Evolutionary conservation across 2,113 vertebrate genomes (phyloP).

Genomic region (Puntigrus tetrazona): DNA sequence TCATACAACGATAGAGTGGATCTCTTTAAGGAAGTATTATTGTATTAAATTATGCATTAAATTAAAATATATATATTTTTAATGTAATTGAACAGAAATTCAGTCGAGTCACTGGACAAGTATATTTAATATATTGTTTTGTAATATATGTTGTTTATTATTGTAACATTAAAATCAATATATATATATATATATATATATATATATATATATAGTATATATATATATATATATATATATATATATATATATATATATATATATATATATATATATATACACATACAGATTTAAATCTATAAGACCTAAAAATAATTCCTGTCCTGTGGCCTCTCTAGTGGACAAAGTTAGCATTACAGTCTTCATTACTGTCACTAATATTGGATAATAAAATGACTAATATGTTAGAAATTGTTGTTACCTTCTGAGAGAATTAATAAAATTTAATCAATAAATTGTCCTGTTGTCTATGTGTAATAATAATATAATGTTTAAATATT

Average conservation of each 20-base stretch:
- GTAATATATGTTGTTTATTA: no score
- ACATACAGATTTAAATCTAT: no score
- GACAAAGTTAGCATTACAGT: background rate
- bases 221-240: no score
- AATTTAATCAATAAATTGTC: background rate
- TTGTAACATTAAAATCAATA: no score
- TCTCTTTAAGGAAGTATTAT: background rate
- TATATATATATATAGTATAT: no score
- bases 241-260: no score
- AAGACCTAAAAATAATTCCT: background rate
- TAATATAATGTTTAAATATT: background rate
- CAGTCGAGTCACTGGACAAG: background rate
- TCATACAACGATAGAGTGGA: background rate
- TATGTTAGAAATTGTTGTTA: background rate
- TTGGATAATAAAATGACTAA: background rate
- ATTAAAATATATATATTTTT: background rate
- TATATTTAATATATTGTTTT: no score
- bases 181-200: no score
- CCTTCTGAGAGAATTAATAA: background rate
- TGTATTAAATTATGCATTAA: background rate
- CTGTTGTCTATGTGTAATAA: background rate
- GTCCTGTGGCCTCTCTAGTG: background rate
- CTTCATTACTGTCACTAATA: background rate
- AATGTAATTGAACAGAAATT: background rate
- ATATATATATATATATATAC: no score